Evolutionary conservation across 2,888 invertebrate genomes (phyloP).

Genomic region (Sisyra nigra): DNA sequence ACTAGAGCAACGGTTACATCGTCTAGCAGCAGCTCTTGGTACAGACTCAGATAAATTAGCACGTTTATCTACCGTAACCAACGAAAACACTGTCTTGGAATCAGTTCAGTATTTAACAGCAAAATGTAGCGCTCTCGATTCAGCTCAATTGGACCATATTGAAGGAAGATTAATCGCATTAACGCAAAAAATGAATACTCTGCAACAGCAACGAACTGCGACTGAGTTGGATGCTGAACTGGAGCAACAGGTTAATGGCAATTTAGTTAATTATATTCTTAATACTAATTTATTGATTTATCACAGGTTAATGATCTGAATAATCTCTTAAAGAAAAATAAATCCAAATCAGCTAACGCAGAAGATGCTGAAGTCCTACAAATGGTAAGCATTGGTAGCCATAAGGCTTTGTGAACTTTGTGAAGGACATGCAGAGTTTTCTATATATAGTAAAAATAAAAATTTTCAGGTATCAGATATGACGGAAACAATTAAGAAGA

Average conservation of each 20-base stretch:
- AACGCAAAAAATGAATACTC: slow-evolving; percentile 58
- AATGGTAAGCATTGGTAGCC: not conserved
- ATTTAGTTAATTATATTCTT: slow-evolving; percentile 1
- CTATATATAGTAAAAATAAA: slow-evolving; percentile 5
- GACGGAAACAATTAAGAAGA: not conserved
- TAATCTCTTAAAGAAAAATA: not conserved
- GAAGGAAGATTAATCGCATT: slow-evolving; percentile 66
- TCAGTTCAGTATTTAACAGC: slow-evolving; percentile 64
- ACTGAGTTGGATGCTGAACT: slow-evolving; percentile 38
- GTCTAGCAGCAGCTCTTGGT: slow-evolving; percentile 71
- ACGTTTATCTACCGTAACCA: slow-evolving; percentile 25
- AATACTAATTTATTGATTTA: not conserved
- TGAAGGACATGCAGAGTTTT: too few relatives aligned
- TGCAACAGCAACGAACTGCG: slow-evolving; percentile 39
- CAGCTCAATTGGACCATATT: slow-evolving; percentile 65
- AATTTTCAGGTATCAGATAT: slow-evolving; percentile 1
- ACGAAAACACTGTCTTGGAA: slow-evolving; percentile 39
- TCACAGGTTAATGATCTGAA: not conserved
- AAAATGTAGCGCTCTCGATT: slow-evolving; percentile 64
- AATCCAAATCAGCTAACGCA: not conserved
- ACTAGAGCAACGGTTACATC: slow-evolving; percentile 70
- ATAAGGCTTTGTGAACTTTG: too few relatives aligned
- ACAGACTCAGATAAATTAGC: slow-evolving; percentile 66
- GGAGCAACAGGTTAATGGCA: slow-evolving; percentile 28
- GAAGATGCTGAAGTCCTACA: slow-evolving; percentile 2